These are phyloP conservation scores for Calameuta filiformis DNA, from an alignment of 2,888 invertebrate genomes.

Conservation along the genomic window DNA sequence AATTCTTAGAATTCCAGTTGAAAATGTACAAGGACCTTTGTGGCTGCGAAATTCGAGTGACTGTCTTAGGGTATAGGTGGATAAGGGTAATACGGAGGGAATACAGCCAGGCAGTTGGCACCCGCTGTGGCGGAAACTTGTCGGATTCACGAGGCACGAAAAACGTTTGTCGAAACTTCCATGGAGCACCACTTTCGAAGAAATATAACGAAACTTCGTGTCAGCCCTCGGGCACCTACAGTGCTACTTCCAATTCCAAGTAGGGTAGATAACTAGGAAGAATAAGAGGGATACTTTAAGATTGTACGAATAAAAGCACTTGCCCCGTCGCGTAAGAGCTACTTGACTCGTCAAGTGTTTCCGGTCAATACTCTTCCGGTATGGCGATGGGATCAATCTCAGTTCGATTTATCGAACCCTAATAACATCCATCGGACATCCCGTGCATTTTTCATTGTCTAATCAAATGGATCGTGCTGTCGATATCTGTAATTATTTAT, in stretches of 20 bases:
- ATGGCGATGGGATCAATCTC: background rate
- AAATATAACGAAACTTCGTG: conserved; percentile 1
- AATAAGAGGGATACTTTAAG: background rate
- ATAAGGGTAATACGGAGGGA: background rate
- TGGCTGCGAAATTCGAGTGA: background rate
- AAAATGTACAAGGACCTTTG: background rate
- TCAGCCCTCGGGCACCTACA: background rate
- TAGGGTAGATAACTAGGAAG: background rate
- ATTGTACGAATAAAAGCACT: background rate
- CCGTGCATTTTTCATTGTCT: background rate
- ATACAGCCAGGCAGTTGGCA: background rate
- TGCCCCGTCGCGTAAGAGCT: background rate
- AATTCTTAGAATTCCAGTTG: background rate
- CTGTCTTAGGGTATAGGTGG: background rate
- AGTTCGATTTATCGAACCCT: background rate
- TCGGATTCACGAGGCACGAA: conserved; percentile 1
- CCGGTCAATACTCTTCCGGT: background rate
- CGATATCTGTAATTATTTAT: background rate
- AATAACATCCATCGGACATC: background rate
- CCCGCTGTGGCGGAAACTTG: background rate
- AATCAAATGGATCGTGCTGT: background rate
- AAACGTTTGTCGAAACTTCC: background rate
- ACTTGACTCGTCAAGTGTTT: background rate
- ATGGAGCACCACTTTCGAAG: background rate
- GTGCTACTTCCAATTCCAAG: background rate